phyloP scores from a whole-genome alignment of 1,140 invertebrate species.

The Scylla paramamosain region DNA sequence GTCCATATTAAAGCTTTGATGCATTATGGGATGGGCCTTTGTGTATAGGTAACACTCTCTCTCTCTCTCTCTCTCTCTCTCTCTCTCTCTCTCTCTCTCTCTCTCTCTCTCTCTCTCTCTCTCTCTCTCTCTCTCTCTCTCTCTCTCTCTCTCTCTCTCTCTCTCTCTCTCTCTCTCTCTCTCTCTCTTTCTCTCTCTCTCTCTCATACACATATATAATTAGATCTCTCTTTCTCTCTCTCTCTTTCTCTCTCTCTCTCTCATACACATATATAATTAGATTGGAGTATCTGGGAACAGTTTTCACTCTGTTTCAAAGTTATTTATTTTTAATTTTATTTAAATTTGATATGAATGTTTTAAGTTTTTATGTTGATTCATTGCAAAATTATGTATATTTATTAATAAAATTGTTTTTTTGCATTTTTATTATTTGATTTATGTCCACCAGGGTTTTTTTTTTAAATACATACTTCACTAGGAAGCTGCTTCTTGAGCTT shows the following conservation, averaged over 20 bases:
- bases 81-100: constrained; percentile 40
- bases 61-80: constrained; percentile 32
- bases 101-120: constrained; percentile 34
- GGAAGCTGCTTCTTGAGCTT: constrained; percentile 13
- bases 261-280: not conserved
- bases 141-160: not conserved
- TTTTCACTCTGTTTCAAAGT: not conserved
- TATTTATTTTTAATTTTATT: not conserved
- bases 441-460: not conserved
- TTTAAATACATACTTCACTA: not conserved
- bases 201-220: no score
- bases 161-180: not conserved
- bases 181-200: not conserved
- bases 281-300: not conserved
- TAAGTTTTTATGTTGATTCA: not conserved
- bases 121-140: constrained; percentile 27
- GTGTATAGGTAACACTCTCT: not conserved
- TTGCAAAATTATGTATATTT: not conserved
- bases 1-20: not conserved
- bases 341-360: not conserved
- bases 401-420: constrained; percentile 8
- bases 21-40: no score
- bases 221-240: not conserved
- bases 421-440: constrained; percentile 10
- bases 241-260: not conserved